Base-by-base conservation (phyloP, 2,797 vertebrate genomes). In the Anguilla anguilla region DNA sequence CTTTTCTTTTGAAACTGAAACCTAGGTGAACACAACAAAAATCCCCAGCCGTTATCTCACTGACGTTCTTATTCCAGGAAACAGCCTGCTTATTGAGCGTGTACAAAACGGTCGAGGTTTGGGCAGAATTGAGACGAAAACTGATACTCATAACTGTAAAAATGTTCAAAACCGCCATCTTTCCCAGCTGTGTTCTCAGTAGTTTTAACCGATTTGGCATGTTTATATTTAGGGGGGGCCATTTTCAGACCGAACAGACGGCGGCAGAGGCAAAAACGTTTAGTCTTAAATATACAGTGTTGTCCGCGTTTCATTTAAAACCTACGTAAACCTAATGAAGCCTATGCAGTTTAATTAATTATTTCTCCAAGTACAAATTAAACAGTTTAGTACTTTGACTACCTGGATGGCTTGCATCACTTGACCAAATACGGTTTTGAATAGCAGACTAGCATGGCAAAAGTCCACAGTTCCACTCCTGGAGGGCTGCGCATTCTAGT, bases 1-100 rank as follows among this genome's bases (percentile, higher is more conserved):
- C 93, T 92, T 93, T 95, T 95, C 87, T n/a, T 92, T 89, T 93
- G 96, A 96, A 95, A 96, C 91, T 95, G 96, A 97, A 96, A 96
- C 95, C 91, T 89, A 91, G 93, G 91, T 92, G 89, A 93, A 92
- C 91, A 88, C 89, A 91, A 93, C 93, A 95, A 92, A 96, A 96
- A 94, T 95, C 96, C 96, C 96, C 95, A 90, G 91, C 90, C 89
- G 82, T 89, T 89, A 93, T 90, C 88, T 89, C 90, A 91, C 87
- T 89, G 10, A 88, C 92, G 90, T 86, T 89, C 91, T 95, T 92
- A 95, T 96, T 96, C 95, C 96, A 96, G 95, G 95, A 96, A 97
- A 94, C 93, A 43, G 69, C n/a, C 64, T 83, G 87, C 90, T 86
- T 85, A 77, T 89, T 92, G 88, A 90, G 89, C 91, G 91, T 88